These are phyloP conservation scores for Amazona guildingii DNA, from an alignment of 2,113 vertebrate species.

Conservation along the genomic window DNA sequence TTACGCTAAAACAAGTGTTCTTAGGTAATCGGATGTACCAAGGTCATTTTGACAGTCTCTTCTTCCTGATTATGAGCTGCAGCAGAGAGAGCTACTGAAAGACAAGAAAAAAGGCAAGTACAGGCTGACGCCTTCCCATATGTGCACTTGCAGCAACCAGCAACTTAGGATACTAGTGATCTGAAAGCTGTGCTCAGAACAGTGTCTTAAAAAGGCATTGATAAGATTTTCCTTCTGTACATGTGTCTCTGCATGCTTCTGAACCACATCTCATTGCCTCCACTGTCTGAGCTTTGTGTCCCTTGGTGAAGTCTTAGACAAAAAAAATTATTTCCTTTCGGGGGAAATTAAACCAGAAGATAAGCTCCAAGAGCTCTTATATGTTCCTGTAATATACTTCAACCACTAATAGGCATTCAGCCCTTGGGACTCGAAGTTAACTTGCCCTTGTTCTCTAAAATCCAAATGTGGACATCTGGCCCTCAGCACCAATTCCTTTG, in stretches of 20 bases:
- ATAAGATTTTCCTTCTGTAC: not conserved
- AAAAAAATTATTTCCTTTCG: not conserved
- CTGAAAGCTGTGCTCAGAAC: not conserved
- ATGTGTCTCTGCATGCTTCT: not conserved
- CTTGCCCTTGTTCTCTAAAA: not conserved
- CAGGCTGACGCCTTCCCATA: not conserved
- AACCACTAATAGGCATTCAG: not conserved
- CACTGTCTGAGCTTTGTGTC: not conserved
- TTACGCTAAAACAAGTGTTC: not conserved
- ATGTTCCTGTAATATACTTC: not conserved
- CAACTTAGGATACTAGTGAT: not conserved
- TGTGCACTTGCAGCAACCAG: not conserved
- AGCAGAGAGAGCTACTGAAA: not conserved
- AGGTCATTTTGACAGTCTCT: not conserved
- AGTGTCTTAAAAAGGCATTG: not conserved
- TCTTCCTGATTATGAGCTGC: not conserved
- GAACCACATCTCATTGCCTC: not conserved
- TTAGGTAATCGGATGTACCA: not conserved
- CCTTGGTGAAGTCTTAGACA: not conserved
- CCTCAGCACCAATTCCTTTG: not conserved
- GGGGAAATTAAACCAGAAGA: not conserved
- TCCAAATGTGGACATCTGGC: not conserved
- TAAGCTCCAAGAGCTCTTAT: not conserved
- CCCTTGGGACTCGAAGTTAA: not conserved
- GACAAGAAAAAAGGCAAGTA: not conserved